Evolutionary conservation across 2,797 vertebrate species (phyloP).

Genomic region (Dendrocincla tyrannina): DNA sequence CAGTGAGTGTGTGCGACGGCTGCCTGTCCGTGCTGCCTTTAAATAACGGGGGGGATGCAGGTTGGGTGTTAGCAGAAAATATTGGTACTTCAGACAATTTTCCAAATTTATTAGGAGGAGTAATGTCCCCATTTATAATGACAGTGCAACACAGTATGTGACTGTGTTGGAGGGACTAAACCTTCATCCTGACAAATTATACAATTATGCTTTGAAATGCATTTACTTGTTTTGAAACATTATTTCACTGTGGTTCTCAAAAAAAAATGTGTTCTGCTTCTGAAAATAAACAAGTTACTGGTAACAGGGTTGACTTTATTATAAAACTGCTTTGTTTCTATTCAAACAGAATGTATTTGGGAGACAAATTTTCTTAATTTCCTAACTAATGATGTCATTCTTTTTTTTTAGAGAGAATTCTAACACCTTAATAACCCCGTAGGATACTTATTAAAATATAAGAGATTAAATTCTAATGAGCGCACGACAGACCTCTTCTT

Average conservation of each 20-base stretch:
- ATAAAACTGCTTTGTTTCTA: not conserved
- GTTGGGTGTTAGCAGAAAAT: not conserved
- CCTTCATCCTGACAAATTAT: not conserved
- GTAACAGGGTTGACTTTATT: not conserved
- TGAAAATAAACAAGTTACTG: not conserved
- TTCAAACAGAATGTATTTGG: not conserved
- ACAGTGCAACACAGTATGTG: not conserved
- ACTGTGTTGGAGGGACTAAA: not conserved
- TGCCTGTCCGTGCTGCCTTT: not conserved
- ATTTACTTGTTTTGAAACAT: slow-evolving; percentile 7
- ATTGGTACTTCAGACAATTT: not conserved
- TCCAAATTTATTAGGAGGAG: not conserved
- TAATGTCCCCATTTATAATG: not conserved
- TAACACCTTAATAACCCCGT: not conserved
- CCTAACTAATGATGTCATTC: not conserved
- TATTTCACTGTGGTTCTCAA: not conserved
- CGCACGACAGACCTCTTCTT: not conserved
- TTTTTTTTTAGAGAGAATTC: not conserved
- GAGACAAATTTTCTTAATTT: not conserved
- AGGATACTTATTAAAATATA: slow-evolving; percentile 8
- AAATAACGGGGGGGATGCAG: not conserved
- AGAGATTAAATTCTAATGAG: slow-evolving; percentile 20
- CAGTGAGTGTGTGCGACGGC: not conserved
- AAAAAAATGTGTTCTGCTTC: not conserved
- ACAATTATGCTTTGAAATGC: not conserved